Evolutionary conservation across 1,140 invertebrate genomes (phyloP).

Genomic region (Aphaenogaster rudis): DNA sequence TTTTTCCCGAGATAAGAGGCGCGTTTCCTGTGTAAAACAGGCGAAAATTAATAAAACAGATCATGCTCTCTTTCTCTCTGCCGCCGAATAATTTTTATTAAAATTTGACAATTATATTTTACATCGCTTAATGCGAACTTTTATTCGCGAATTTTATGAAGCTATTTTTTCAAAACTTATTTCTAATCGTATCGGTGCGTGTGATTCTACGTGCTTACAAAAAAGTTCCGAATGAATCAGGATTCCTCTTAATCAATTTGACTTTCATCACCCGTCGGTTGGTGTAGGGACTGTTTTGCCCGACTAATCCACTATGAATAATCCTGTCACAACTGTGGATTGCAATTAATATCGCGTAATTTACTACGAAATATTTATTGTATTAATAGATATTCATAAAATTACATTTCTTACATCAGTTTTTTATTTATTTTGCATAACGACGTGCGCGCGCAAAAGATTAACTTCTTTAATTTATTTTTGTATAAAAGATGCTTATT

Average conservation of each 20-base stretch:
- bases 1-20: background rate
- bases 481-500: background rate
- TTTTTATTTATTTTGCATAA: background rate
- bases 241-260: constrained; percentile 33
- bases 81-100: background rate
- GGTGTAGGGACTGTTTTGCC: constrained; percentile 18
- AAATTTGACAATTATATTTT: background rate
- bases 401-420: background rate
- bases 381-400: background rate
- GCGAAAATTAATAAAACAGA: background rate
- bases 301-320: constrained; percentile 38
- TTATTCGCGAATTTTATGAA: background rate
- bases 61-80: background rate
- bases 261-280: constrained; percentile 45
- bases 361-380: constrained; percentile 22
- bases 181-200: background rate
- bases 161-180: background rate
- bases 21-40: background rate
- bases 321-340: background rate
- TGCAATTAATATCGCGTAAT: constrained; percentile 8
- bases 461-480: constrained; percentile 18
- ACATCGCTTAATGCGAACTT: background rate
- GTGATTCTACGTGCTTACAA: background rate
- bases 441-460: background rate
- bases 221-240: background rate